Evolutionary conservation across 2,113 vertebrate species (phyloP), one percentile per base, ranked within the genome.

Genomic region (Pitta sordida): DNA sequence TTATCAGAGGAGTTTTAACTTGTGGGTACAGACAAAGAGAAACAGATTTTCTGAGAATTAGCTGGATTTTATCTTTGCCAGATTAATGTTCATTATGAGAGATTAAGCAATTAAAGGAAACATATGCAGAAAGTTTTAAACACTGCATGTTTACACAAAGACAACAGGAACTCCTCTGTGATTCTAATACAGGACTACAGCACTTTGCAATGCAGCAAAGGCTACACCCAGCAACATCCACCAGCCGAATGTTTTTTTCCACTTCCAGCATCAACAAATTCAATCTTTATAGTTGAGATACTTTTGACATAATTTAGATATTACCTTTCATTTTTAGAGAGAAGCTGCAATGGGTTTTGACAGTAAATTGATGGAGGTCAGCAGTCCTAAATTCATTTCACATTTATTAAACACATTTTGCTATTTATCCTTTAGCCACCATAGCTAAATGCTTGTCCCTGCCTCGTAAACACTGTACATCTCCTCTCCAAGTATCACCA

Each of bases 11-110:
- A 77, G 26, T 79, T 89, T 87, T 76, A 73, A 89, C 63, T 77
- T 62, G 26, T 65, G 70, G 43, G 48, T 73, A 55, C 14, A 70
- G 64, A n/a, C n/a, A n/a, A n/a, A n/a, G n/a, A 70, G 34, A 73
- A 92, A 83, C 71, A 74, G 75, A 89, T 87, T 93, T 95, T 85
- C 83, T 63, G 79, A 94, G 49, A 84, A 86, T 92, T 94, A 85
- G 43, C 58, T 62, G 80, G 79, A 86, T 86, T 88, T 89, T 86
- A 69, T 85, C 64, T 89, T 94, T 91, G 86, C 69, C 82, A 91
- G 84, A 86, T 70, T 90, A 91, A 88, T 55, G 77, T 70, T 93
- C 68, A 86, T 94, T 88, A 93, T 73, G 53, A 93, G 77, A 95
- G 81, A 88, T 85, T 59, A 90, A 76, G 67, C 30, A 88, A 88